Evolutionary conservation across 2,113 vertebrate species (phyloP).

Genomic region (Seriola rivoliana): DNA sequence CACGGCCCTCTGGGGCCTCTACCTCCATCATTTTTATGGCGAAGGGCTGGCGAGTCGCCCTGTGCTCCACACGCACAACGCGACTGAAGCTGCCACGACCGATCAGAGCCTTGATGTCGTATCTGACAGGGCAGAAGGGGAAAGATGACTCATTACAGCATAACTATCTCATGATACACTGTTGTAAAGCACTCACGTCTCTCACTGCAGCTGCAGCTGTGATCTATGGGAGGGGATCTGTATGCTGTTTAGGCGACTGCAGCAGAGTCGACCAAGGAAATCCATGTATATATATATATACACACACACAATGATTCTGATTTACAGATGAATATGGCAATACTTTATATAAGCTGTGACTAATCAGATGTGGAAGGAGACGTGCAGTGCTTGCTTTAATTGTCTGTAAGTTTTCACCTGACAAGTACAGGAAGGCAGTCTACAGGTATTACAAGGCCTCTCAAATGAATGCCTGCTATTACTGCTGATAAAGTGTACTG

Average conservation of each 20-base stretch:
- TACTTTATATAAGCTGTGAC: slow-evolving; percentile 4
- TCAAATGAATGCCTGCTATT: slow-evolving; percentile 25
- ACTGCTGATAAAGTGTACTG: neutral
- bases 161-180: slow-evolving; percentile 36
- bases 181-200: slow-evolving; percentile 35
- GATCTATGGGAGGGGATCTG: slow-evolving; percentile 38
- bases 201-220: slow-evolving; percentile 29
- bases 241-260: neutral
- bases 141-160: slow-evolving; percentile 53
- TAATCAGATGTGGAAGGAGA: slow-evolving; percentile 20
- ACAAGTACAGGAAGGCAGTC: slow-evolving; percentile 17
- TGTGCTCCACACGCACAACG: slow-evolving; percentile 78
- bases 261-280: slow-evolving; percentile 6
- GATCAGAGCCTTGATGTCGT: slow-evolving; percentile 82
- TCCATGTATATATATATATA: neutral
- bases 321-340: slow-evolving; percentile 15
- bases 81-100: slow-evolving; percentile 80
- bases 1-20: slow-evolving; percentile 63
- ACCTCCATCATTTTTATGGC: slow-evolving; percentile 84
- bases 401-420: slow-evolving; percentile 14
- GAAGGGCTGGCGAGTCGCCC: slow-evolving; percentile 73
- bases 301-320: slow-evolving; percentile 5
- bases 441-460: slow-evolving; percentile 7
- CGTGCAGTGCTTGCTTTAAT: neutral
- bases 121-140: slow-evolving; percentile 72